Evolutionary conservation across 2,113 vertebrate genomes (phyloP).

Genomic region (Ibidorhyncha struthersii): DNA sequence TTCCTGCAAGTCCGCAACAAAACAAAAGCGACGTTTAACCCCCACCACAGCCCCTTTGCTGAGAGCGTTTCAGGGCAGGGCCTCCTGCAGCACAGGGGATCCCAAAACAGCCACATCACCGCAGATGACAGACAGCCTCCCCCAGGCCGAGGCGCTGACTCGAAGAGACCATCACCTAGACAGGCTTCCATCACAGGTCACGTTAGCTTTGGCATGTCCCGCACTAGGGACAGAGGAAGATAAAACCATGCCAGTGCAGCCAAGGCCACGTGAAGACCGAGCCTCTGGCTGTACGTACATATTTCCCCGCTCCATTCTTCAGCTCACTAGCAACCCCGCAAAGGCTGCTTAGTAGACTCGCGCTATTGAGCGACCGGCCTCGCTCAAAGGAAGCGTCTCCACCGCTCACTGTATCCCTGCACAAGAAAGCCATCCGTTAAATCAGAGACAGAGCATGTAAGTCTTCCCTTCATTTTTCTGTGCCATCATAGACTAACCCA

Average conservation of each 20-base stretch:
- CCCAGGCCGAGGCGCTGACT: rapidly evolving
- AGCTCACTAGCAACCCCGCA: neutral
- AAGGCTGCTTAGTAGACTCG: neutral
- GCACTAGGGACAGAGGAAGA: neutral
- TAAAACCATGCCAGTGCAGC: neutral
- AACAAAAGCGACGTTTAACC: neutral
- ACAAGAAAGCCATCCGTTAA: neutral
- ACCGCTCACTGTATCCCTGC: neutral
- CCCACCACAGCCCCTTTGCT: rapidly evolving
- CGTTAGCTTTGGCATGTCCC: rapidly evolving
- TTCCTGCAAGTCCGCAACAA: neutral
- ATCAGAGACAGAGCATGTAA: neutral
- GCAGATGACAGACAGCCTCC: rapidly evolving
- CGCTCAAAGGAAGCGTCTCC: neutral
- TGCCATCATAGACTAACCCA: neutral
- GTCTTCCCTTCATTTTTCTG: neutral
- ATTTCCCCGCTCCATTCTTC: neutral
- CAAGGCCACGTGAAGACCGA: rapidly evolving
- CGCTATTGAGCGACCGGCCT: rapidly evolving
- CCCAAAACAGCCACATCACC: neutral
- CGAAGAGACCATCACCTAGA: neutral
- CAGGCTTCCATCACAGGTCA: neutral
- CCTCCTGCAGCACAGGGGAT: neutral
- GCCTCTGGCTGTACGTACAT: rapidly evolving
- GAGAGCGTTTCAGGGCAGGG: neutral